These are phyloP conservation scores for Neotragus moschatus DNA, from an alignment of 2,113 vertebrate genomes.

Conservation along the genomic window DNA sequence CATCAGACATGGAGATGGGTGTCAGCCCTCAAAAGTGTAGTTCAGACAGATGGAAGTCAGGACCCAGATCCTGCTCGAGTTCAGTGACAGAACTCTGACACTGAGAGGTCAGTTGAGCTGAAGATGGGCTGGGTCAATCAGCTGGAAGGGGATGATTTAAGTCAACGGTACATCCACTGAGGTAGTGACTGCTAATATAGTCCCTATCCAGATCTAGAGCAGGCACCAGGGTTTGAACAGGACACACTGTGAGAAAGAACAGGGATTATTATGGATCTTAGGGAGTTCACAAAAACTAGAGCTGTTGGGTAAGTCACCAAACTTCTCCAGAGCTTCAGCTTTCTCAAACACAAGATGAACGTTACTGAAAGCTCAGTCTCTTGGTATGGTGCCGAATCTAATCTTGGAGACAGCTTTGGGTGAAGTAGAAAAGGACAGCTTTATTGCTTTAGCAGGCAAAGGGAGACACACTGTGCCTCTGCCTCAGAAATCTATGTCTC, in stretches of 20 bases:
- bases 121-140: not conserved
- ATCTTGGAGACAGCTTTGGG: not conserved
- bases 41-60: not conserved
- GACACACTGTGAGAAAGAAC: not conserved
- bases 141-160: not conserved
- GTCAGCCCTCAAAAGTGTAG: not conserved
- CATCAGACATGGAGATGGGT: not conserved
- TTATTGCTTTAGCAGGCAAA: not conserved
- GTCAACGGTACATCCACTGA: not conserved
- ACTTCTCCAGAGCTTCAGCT: not conserved
- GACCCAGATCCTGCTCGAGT: not conserved
- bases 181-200: not conserved
- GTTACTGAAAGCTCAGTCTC: not conserved
- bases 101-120: not conserved
- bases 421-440: not conserved
- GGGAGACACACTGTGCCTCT: not conserved
- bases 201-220: not conserved
- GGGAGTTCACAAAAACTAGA: not conserved
- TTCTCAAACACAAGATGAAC: not conserved
- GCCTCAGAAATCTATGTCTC: not conserved
- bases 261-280: not conserved
- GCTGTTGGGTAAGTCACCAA: not conserved
- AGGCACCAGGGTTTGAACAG: not conserved
- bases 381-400: not conserved
- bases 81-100: not conserved